Percentiles rank a stretch among this genome's conserved stretches.
Conservation (phyloP, 2,888 invertebrate species). For the Pachliopta kotzebuea region DNA sequence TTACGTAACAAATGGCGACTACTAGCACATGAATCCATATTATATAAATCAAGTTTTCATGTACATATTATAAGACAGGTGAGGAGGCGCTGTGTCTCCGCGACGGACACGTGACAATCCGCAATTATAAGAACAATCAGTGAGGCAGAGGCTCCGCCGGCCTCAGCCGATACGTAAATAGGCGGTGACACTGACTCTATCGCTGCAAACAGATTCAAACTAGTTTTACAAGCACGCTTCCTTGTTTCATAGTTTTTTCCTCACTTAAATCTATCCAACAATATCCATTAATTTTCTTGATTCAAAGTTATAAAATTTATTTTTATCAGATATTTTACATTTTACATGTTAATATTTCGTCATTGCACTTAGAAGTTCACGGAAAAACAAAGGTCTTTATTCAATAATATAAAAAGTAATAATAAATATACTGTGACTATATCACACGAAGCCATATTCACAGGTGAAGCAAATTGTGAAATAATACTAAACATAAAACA, state of each 20-base stretch:
- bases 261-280: constrained; percentile 4
- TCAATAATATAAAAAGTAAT: constrained; percentile 10
- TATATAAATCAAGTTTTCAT: constrained; percentile 43
- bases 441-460: background rate
- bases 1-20: constrained; percentile 16
- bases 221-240: constrained; percentile 28
- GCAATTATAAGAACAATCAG: constrained; percentile 53
- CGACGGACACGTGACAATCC: constrained; percentile 52
- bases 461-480: background rate
- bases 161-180: constrained; percentile 28
- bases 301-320: background rate
- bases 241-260: constrained; percentile 20
- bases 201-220: constrained; percentile 28
- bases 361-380: constrained; percentile 5
- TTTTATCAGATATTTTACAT: background rate
- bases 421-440: background rate
- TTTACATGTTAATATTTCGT: constrained; percentile 8
- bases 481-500: background rate
- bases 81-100: constrained; percentile 41
- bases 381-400: constrained; percentile 7
- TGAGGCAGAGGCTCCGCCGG: constrained; percentile 30
- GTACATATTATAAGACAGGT: constrained; percentile 38
- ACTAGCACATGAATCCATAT: constrained; percentile 37
- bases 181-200: constrained; percentile 21
- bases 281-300: background rate